Evolutionary conservation across 2,797 vertebrate species (phyloP).

Genomic region (Merluccius polli): DNA sequence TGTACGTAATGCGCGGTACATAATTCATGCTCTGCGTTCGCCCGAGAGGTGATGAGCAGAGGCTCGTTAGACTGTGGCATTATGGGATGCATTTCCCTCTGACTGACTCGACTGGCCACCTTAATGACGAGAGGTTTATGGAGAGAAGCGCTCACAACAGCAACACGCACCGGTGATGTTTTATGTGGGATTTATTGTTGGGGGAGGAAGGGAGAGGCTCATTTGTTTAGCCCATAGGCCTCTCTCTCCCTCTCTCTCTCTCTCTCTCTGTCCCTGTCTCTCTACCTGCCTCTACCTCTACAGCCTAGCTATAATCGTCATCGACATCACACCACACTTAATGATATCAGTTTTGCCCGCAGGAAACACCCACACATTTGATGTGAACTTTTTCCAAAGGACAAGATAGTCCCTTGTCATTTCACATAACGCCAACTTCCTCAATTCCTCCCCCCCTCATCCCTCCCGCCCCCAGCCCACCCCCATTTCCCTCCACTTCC

Average conservation of each 20-base stretch:
- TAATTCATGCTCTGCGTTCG: constrained; percentile 33
- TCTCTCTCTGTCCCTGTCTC: too few species aligned
- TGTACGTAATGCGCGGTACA: constrained; percentile 20
- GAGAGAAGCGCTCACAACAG: background rate
- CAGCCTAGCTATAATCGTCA: background rate
- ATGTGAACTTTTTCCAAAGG: constrained; percentile 29
- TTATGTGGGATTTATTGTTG: background rate
- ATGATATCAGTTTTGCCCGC: background rate
- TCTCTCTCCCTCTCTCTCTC: too few species aligned
- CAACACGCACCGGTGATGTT: background rate
- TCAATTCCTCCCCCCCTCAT: background rate
- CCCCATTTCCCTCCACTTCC: constrained; percentile 1
- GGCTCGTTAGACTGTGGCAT: constrained; percentile 19
- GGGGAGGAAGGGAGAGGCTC: background rate
- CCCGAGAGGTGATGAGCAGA: background rate
- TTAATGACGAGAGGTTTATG: background rate
- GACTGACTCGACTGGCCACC: background rate
- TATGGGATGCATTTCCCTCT: constrained; percentile 2
- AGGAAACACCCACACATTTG: background rate
- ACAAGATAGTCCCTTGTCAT: constrained; percentile 35
- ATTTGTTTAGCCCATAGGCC: background rate
- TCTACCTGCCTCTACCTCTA: background rate
- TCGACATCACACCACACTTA: background rate
- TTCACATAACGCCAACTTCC: background rate
- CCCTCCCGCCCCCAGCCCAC: background rate